These are phyloP conservation scores for Chamaetylas fuelleborni DNA, from an alignment of 2,113 vertebrate species.

Conservation along the genomic window DNA sequence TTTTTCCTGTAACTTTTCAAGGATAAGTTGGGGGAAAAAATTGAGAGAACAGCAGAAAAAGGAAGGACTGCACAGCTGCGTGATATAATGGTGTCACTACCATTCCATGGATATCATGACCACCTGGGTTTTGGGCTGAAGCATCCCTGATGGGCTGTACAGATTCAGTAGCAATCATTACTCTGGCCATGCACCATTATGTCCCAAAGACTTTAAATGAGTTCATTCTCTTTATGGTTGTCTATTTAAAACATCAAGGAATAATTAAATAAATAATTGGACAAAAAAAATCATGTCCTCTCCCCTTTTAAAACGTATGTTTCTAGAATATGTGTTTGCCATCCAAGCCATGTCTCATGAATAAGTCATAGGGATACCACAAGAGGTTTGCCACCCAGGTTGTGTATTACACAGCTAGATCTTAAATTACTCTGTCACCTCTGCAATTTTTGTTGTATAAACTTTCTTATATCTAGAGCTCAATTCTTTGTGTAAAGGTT, in stretches of 20 bases:
- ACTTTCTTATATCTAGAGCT: background rate
- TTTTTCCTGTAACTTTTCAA: background rate
- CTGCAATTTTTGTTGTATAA: background rate
- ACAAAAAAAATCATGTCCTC: fast-evolving
- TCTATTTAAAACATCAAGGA: background rate
- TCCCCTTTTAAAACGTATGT: background rate
- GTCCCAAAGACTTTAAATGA: background rate
- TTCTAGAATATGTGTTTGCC: background rate
- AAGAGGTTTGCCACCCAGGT: background rate
- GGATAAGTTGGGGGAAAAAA: background rate
- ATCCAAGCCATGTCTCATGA: background rate
- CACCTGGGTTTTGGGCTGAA: background rate
- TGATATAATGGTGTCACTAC: too few relatives aligned
- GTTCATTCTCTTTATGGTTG: background rate
- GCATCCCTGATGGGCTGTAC: fast-evolving
- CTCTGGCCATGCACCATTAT: fast-evolving
- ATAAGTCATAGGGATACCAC: background rate
- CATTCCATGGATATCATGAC: fast-evolving
- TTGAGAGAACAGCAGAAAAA: background rate
- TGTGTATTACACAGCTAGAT: background rate
- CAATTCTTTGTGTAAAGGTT: background rate
- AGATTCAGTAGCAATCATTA: background rate
- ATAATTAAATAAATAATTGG: background rate
- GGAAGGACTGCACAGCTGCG: background rate
- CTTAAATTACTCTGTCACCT: background rate